Evolutionary conservation across 2,113 vertebrate genomes (phyloP), one percentile per base, ranked within the genome.

Genomic region (Sander lucioperca): DNA sequence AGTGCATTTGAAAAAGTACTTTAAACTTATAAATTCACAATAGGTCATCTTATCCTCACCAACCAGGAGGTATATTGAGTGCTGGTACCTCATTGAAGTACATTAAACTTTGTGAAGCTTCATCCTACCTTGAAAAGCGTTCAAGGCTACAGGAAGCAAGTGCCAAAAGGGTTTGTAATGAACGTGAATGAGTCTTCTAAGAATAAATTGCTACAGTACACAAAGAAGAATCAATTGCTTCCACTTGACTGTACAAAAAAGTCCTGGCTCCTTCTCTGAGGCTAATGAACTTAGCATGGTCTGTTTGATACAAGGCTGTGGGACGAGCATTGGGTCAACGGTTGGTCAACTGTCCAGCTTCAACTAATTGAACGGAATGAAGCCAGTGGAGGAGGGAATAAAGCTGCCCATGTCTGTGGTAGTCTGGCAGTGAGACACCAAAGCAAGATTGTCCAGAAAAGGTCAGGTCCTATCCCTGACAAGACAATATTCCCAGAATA

Each of bases 1-100:
- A 92, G 90, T 84, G 87, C 92, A 87, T 84, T 88, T 92, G 48
- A 86, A 89, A 90, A 89, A 83, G 87, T 85, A 79, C 88, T 88
- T 83, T 64, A 70, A 85, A 74, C 67, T 90, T 85, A 91, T 90
- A 76, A 47, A 91, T 91, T 82, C 65, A 74, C 68, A 64, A 45
- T 76, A 51, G 75, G 74, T 80, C 81, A 81, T 75, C 70, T 82
- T 39, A 47, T 70, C 82, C 61, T 33, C 47, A 36, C 66, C 58
- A 43, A 71, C 56, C 51, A 61, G 33, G 12, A 79, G 70, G 25
- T 76, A 50, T 70, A 74, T 65, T 83, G 72, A 85, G 77, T 86
- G 71, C 79, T 72, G 80, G 66, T 39, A 69, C 33, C 74, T 80
- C 43, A 78, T 47, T 88, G 65, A 78, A 84, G 79, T 80, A 61